phyloP scores from a whole-genome alignment of 2,113 vertebrate genomes.

The Caracal caracal region DNA sequence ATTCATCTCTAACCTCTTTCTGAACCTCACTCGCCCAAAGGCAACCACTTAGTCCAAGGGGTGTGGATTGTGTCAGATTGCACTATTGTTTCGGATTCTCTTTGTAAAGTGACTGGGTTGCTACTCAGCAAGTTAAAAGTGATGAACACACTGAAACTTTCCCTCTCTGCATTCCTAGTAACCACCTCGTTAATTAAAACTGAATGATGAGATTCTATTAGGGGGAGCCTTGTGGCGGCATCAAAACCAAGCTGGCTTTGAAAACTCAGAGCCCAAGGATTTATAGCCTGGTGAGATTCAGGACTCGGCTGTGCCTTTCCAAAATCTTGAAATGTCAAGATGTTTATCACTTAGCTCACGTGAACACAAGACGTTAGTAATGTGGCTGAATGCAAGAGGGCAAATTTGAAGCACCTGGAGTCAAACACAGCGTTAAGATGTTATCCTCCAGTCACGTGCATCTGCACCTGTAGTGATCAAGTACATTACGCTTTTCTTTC shows the following conservation, averaged over 20 bases:
- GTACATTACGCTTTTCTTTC: not conserved
- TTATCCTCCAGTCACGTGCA: not conserved
- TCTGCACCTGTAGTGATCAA: slow-evolving; percentile 55
- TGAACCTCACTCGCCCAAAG: not conserved
- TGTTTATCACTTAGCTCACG: slow-evolving; percentile 53
- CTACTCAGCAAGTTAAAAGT: slow-evolving; percentile 69
- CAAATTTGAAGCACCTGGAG: slow-evolving; percentile 2
- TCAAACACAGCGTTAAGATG: not conserved
- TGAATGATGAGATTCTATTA: slow-evolving; percentile 55
- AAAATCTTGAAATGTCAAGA: slow-evolving; percentile 49
- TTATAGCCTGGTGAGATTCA: slow-evolving; percentile 8
- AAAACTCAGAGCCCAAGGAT: slow-evolving; percentile 55
- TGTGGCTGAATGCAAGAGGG: slow-evolving; percentile 14
- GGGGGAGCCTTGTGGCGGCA: slow-evolving; percentile 34
- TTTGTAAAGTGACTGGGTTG: slow-evolving; percentile 47
- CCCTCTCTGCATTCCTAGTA: slow-evolving; percentile 52
- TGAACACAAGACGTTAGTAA: slow-evolving; percentile 1
- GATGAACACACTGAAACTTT: slow-evolving; percentile 71
- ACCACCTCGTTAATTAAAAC: slow-evolving; percentile 73
- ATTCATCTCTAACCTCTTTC: not conserved
- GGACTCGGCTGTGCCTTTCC: slow-evolving; percentile 31
- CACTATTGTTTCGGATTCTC: slow-evolving; percentile 54
- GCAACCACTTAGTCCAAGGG: not conserved
- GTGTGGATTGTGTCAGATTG: slow-evolving; percentile 41
- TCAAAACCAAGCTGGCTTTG: slow-evolving; percentile 44